Percentiles rank a stretch among this genome's conserved stretches.
phyloP scores from a whole-genome alignment of 2,113 vertebrate genomes.

The Noctilio leporinus region DNA sequence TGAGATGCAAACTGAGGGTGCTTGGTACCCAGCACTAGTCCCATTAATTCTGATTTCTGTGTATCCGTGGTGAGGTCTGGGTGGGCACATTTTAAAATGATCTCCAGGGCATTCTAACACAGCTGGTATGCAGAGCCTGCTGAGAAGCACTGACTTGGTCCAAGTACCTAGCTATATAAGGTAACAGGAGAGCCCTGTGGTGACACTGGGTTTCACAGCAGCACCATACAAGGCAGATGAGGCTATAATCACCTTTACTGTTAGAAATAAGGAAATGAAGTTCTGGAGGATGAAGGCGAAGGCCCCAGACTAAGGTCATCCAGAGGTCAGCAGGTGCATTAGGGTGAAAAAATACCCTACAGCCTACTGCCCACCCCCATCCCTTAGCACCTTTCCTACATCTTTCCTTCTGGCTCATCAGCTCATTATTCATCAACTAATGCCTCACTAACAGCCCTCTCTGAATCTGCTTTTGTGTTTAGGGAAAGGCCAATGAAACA shows the following conservation, averaged over 20 bases:
- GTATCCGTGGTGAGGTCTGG: background rate
- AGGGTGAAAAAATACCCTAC: background rate
- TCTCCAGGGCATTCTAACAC: background rate
- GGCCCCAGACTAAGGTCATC: background rate
- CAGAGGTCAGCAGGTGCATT: background rate
- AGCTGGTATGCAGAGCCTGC: background rate
- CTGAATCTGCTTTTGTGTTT: conserved; percentile 18
- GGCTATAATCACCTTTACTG: background rate
- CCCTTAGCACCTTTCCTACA: background rate
- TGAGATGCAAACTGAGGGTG: background rate
- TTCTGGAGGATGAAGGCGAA: background rate
- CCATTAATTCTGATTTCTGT: background rate
- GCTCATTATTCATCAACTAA: background rate
- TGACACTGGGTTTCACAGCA: background rate
- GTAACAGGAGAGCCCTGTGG: background rate
- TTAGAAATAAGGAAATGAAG: background rate
- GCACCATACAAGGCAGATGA: background rate
- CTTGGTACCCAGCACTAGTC: background rate
- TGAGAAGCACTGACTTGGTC: background rate
- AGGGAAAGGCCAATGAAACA: conserved; percentile 27
- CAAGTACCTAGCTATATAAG: background rate
- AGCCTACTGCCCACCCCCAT: no score
- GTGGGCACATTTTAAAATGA: background rate
- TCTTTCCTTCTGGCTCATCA: background rate
- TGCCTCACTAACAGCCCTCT: background rate